A percentile compares a stretch with the other conserved stretches of the same genome.
These are phyloP conservation scores for Aythya baeri DNA, from an alignment of 2,113 vertebrate species.

Conservation along the genomic window DNA sequence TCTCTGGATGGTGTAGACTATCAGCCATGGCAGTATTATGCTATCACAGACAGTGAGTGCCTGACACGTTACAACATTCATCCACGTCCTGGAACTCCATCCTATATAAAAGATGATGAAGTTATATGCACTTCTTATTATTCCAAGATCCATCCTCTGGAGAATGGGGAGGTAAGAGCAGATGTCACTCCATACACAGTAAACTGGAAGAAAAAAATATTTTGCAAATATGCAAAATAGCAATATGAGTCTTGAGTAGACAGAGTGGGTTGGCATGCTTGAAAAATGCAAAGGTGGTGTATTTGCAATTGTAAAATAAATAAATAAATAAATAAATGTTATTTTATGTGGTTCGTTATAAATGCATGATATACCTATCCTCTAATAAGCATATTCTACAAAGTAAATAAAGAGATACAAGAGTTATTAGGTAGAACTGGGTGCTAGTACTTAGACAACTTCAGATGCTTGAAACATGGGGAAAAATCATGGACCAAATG, in stretches of 20 bases:
- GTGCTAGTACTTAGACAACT: not conserved
- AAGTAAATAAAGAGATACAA: not conserved
- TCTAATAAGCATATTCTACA: not conserved
- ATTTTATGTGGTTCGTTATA: not conserved
- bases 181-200: not conserved
- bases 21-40: conserved; percentile 95
- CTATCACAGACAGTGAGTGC: conserved; percentile 93
- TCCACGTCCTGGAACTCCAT: conserved; percentile 88
- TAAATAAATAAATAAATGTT: too few relatives aligned
- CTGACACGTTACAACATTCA: conserved; percentile 89
- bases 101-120: conserved; percentile 91
- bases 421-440: not conserved
- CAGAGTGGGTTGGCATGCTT: not conserved
- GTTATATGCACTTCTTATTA: conserved; percentile 98
- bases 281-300: not conserved
- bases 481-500: not conserved
- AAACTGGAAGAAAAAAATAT: not conserved
- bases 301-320: not conserved
- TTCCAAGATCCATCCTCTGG: conserved; percentile 95
- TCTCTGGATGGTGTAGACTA: conserved; percentile 87
- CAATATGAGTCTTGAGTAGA: not conserved
- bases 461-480: not conserved
- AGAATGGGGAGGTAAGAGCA: conserved; percentile 96
- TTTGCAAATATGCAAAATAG: not conserved
- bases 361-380: not conserved